Base-by-base conservation (phyloP, 1,140 invertebrate species). In the Mamestra configurata region DNA sequence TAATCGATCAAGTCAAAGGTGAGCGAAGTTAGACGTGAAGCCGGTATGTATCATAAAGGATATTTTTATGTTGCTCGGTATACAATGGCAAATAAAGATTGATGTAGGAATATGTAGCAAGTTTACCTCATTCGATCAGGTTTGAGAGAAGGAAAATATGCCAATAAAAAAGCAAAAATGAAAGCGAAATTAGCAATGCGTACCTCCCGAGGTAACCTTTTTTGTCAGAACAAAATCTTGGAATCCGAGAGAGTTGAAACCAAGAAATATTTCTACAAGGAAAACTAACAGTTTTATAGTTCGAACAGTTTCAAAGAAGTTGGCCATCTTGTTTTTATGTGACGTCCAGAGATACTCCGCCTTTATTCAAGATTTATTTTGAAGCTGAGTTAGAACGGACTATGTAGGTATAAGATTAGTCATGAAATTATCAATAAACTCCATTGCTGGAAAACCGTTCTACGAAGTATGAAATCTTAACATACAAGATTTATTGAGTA, bases 371-470 rank as follows among this genome's bases (percentile, higher is more conserved):
- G 53, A 40, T 31, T 57, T 55, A 55, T 57, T 57, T 73, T 57
- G 51, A 22, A 18, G 20, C 35, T 20, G 46, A 59, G 51, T 57
- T 73, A 57, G 35, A 57, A 57, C 10, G 46, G 40, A 71, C 70
- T 72, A 22, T 40, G 64, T 40, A 31, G 27, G 27, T 31, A 68
- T 18, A 10, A 53, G 27, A 53, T 72, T 72, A 72, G 24, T 72
- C 70, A 72, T 72, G 49, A 18, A 27, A 55, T 72, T 55, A 24
- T 6, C 49, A 55, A 72, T 72, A 72, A 72, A 72, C 43, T 49
- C 68, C 70, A 72, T 72, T 55, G 70, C 22, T 72, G 70, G 70
- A 20, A 72, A 37, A 72, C 13, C 70, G 46, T 72, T 72, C 46
- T 51, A 35, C 49, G 46, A 72, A 53, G n/a, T 53, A 10, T 20